A percentile compares a stretch with the other conserved stretches of the same genome.
phyloP scores from a whole-genome alignment of 2,797 vertebrate genomes.

The Hyperoplus lanceolatus region DNA sequence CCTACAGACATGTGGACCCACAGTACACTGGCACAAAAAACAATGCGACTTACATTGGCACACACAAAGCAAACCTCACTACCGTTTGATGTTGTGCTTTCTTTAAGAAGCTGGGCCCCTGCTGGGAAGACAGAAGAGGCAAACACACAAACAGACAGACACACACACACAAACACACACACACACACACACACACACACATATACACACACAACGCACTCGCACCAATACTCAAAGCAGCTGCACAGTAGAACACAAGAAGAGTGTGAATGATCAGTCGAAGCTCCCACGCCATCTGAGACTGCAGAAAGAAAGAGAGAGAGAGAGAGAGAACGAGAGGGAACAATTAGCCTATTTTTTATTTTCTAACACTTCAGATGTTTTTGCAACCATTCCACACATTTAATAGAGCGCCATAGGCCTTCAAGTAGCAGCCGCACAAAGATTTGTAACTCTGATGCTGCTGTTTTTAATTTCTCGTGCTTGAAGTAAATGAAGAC shows the following conservation, averaged over 20 bases:
- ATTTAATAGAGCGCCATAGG: slow-evolving; percentile 16
- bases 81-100: slow-evolving; percentile 63
- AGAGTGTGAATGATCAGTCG: slow-evolving; percentile 53
- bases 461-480: slow-evolving; percentile 35
- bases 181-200: slow-evolving; percentile 1
- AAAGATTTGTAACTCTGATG: slow-evolving; percentile 3
- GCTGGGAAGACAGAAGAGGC: slow-evolving; percentile 49
- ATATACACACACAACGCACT: not conserved
- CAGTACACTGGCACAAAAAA: slow-evolving; percentile 14
- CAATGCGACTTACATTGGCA: slow-evolving; percentile 36
- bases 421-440: not conserved
- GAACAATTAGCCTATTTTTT: slow-evolving; percentile 2
- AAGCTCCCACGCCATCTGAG: slow-evolving; percentile 46
- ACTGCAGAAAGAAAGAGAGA: slow-evolving; percentile 18
- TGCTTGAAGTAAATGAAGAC: slow-evolving; percentile 24
- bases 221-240: slow-evolving; percentile 40
- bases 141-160: slow-evolving; percentile 28
- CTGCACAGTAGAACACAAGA: slow-evolving; percentile 44
- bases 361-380: slow-evolving; percentile 12
- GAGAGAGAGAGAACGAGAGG: slow-evolving; percentile 5
- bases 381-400: slow-evolving; percentile 25
- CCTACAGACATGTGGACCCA: not conserved
- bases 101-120: slow-evolving; percentile 69
- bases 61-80: slow-evolving; percentile 53
- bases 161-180: slow-evolving; percentile 11